Conservation (phyloP, 2,888 invertebrate genomes). For the Hanleya hanleyi region DNA sequence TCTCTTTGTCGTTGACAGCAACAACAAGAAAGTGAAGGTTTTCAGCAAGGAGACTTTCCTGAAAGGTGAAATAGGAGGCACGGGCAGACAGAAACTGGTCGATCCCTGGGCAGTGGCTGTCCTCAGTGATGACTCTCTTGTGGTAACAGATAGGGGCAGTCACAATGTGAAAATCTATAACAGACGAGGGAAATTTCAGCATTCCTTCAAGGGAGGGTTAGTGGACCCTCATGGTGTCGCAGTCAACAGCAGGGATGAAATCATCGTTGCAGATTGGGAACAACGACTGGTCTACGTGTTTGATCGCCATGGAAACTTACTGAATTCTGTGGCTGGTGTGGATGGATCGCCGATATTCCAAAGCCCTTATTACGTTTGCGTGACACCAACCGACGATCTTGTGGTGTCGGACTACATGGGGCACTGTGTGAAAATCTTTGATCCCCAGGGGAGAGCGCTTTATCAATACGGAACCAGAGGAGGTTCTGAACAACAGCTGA, state of each 20-base stretch:
- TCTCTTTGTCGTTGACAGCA: slow-evolving; percentile 5
- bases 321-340: not conserved
- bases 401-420: slow-evolving; percentile 2
- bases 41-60: slow-evolving; percentile 1
- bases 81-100: not conserved
- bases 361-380: not conserved
- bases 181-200: not conserved
- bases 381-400: not conserved
- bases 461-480: not conserved
- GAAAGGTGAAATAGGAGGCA: not conserved
- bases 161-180: not conserved
- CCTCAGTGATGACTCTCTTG: not conserved
- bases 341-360: slow-evolving; percentile 1
- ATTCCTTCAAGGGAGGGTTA: not conserved
- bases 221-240: not conserved
- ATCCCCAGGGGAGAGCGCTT: slow-evolving; percentile 1
- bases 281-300: not conserved
- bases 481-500: not conserved
- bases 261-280: not conserved
- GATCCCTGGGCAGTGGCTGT: not conserved
- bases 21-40: slow-evolving; percentile 4
- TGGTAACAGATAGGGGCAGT: not conserved
- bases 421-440: not conserved
- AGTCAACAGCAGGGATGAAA: not conserved
- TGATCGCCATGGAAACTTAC: not conserved